Evolutionary conservation across 2,113 vertebrate species (phyloP), one percentile per base, ranked within the genome.

Genomic region (Merops nubicus): DNA sequence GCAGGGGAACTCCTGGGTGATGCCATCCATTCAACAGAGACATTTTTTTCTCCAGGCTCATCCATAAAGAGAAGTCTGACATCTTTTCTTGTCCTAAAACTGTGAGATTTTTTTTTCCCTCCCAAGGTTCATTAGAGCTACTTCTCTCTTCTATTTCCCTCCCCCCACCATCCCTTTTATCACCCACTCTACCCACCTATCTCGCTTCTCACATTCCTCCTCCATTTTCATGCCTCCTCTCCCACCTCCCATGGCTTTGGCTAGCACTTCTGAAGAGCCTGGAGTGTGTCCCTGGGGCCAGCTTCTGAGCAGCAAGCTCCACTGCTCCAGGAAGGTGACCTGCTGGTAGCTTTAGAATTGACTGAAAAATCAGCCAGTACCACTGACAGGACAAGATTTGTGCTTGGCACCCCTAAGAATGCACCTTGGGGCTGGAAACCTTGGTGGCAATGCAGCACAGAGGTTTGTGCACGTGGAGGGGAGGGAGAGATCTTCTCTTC

Each of bases 201-300:
- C 72, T 80, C 3, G 1, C 57, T 93, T 93, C 96, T 89, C 75
- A 91, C 54, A 76, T 93, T 83, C 47, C 17, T 91, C 68, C 95
- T 96, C 88, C 86, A 88, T 88, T 94, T 95, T 91, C 89, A 85
- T 72, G 64, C 33, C 57, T 91, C 45, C 36, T 50, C 45, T 93
- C 82, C n/a, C n/a, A n/a, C n/a, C 88, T 92, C 51, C 67, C 80
- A 54, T 79, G 72, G 76, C 78, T 93, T 91, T 80, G 77, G 80
- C 72, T 96, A 38, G 92, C 88, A 73, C 90, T 85, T 86, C 63
- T 79, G 86, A 94, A 95, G 85, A 94, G 91, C 48, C 57, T 62
- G 74, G 42, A 86, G 50, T 7, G 7, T 47, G 72, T 76, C 94
- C 84, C 84, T 88, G 43, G 74, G 82, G 76, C 28, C 9, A 8